Percentiles rank a stretch among this genome's conserved stretches.
phyloP scores from a whole-genome alignment of 2,888 invertebrate species.

The Hoplodrina ambigua region DNA sequence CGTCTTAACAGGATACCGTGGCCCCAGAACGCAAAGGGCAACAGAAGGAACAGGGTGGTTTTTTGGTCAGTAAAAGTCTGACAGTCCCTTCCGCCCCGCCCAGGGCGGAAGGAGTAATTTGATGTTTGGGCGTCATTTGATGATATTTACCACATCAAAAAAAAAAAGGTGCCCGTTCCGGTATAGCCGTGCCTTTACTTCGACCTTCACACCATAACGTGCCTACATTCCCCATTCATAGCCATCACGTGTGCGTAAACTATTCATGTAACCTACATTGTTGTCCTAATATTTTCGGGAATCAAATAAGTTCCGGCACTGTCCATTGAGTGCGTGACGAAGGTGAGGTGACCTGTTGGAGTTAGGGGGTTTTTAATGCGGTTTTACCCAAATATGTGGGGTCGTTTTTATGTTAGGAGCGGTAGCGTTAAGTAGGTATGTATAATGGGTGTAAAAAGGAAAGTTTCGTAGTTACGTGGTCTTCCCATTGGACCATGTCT shows the following conservation, averaged over 20 bases:
- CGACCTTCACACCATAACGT: not conserved
- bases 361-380: conserved; percentile 29
- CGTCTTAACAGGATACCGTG: too few relatives aligned
- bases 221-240: conserved; percentile 1
- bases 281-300: conserved; percentile 28
- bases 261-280: conserved; percentile 12
- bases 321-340: conserved; percentile 39
- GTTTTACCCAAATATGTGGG: not conserved
- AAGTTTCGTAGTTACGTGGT: too few relatives aligned
- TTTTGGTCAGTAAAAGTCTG: too few relatives aligned
- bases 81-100: too few relatives aligned
- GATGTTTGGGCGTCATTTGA: too few relatives aligned
- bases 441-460: too few relatives aligned
- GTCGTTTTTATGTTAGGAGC: conserved; percentile 2
- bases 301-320: conserved; percentile 21
- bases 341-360: conserved; percentile 30
- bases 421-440: not conserved
- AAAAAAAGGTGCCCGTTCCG: too few relatives aligned
- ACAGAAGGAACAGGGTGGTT: too few relatives aligned
- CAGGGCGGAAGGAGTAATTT: too few relatives aligned
- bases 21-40: too few relatives aligned
- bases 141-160: too few relatives aligned
- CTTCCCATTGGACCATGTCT: too few relatives aligned
- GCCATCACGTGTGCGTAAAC: conserved; percentile 6
- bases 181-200: not conserved